A percentile compares a stretch with the other conserved stretches of the same genome.
phyloP scores from a whole-genome alignment of 64 coral and sea anemone species.

The Montipora sp. region DNA sequence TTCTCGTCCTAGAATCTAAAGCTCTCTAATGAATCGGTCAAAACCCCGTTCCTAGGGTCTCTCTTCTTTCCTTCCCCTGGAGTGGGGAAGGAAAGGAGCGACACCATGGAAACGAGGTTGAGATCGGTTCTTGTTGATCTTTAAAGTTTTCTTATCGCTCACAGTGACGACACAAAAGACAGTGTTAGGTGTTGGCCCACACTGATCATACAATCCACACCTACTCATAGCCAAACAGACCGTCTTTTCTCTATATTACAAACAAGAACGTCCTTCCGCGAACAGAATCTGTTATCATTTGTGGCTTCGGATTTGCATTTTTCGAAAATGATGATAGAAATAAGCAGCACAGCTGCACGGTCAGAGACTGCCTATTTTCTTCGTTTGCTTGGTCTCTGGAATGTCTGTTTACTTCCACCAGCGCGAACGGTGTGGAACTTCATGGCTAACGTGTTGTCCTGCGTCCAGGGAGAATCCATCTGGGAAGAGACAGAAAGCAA shows the following conservation, averaged over 20 bases:
- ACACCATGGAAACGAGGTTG: too few species aligned
- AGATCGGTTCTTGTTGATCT: too few species aligned
- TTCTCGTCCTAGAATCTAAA: background rate
- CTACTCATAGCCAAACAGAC: too few species aligned
- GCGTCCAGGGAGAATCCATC: conserved; percentile 92
- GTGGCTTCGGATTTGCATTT: background rate
- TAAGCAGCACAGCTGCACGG: background rate
- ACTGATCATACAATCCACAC: too few species aligned
- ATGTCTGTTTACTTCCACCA: conserved; percentile 82
- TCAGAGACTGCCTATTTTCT: conserved; percentile 59
- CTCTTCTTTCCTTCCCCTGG: too few species aligned
- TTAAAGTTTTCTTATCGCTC: too few species aligned
- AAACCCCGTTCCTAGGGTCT: too few species aligned
- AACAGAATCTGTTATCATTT: background rate
- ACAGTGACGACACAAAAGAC: too few species aligned
- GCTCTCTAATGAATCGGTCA: background rate
- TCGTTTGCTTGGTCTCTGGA: conserved; percentile 88
- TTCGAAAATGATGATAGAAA: background rate
- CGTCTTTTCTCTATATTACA: too few species aligned
- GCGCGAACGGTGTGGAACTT: conserved; percentile 89
- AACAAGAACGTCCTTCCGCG: background rate
- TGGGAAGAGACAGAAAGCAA: background rate
- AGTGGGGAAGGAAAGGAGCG: too few species aligned
- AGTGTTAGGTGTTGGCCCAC: too few species aligned
- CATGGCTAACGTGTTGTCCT: conserved; percentile 85